phyloP scores from a whole-genome alignment of 2,888 invertebrate genomes.

The Oscheius sp. region DNA sequence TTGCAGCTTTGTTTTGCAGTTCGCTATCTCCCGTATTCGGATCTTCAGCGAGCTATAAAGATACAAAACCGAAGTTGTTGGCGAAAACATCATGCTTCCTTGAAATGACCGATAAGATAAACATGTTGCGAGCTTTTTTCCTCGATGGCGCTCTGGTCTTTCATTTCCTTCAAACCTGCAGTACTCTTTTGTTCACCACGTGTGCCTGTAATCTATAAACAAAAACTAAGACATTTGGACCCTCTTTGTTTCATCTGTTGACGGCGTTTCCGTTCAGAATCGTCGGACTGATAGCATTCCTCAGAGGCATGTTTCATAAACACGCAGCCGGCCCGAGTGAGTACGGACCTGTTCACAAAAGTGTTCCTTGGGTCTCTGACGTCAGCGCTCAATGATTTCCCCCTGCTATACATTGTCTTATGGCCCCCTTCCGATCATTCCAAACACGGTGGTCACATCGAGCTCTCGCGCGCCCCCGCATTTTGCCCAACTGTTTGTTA shows the following conservation, averaged over 20 bases:
- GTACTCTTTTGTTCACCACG: background rate
- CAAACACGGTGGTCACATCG: background rate
- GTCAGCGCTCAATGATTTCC: conserved; percentile 14
- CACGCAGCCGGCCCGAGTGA: background rate
- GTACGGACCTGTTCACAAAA: background rate
- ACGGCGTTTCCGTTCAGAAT: too few species aligned
- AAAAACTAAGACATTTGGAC: background rate
- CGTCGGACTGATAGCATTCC: too few species aligned
- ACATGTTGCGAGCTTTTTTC: too few species aligned
- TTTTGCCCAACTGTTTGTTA: background rate
- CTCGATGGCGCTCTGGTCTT: too few species aligned
- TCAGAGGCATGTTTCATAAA: background rate
- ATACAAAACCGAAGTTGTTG: too few species aligned
- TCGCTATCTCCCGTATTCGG: too few species aligned
- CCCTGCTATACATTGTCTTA: background rate
- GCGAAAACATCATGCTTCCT: too few species aligned
- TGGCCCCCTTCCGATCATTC: conserved; percentile 1
- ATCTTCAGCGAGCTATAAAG: too few species aligned
- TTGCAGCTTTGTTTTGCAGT: too few species aligned
- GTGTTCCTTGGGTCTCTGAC: conserved; percentile 29
- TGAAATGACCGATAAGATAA: too few species aligned
- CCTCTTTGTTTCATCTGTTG: conserved; percentile 1
- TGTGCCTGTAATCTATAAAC: background rate
- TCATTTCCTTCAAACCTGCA: too few species aligned
- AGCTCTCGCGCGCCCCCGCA: too few species aligned